Evolutionary conservation across 1,140 invertebrate genomes (phyloP), one percentile per base, ranked within the genome.

Genomic region (Scaptomyza hsui): DNA sequence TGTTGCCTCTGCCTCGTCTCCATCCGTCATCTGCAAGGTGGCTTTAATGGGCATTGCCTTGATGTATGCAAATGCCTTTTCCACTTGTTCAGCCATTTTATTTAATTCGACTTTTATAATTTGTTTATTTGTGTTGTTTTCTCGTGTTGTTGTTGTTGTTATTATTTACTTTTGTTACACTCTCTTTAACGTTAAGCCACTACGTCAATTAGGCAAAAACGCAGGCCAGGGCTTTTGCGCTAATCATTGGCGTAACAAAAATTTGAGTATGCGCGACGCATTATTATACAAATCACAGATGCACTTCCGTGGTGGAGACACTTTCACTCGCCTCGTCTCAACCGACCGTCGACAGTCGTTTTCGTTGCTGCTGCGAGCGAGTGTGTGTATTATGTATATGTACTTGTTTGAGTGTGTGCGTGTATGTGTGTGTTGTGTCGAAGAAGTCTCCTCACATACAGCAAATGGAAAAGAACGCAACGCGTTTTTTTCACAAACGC

Each of bases 281-380:
- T 85, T 86, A 86, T 85, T 86, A 81, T 85, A 86, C 77, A 85
- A 83, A 83, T 85, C 81, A 85, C 75, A 85, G 81, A 81, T 86
- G 81, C 81, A 86, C 81, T 77, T 77, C 72, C 75, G 73, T 69
- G 73, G 56, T 72, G 71, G 73, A 73, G 73, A 76, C 73, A 77
- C 75, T 86, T 86, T 86, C 81, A 86, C 81, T 86, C 81, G 80
- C 67, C 81, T 63, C 63, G 62, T 37, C 32, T 45, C 68, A 26
- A 64, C 51, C 55, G 29, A 47, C 53, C 51, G 61, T 44, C 62
- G 39, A 41, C 52, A 35, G 51, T 55, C 62, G 62, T 70, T 70
- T 70, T 70, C 61, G 67, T 56, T 77, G 78, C 48, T 48, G 57
- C 52, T 71, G 63, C 78, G 75, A 78, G 39, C 55, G 39, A 57